phyloP scores from a whole-genome alignment of 2,113 vertebrate genomes.

The Callionymus lyra region DNA sequence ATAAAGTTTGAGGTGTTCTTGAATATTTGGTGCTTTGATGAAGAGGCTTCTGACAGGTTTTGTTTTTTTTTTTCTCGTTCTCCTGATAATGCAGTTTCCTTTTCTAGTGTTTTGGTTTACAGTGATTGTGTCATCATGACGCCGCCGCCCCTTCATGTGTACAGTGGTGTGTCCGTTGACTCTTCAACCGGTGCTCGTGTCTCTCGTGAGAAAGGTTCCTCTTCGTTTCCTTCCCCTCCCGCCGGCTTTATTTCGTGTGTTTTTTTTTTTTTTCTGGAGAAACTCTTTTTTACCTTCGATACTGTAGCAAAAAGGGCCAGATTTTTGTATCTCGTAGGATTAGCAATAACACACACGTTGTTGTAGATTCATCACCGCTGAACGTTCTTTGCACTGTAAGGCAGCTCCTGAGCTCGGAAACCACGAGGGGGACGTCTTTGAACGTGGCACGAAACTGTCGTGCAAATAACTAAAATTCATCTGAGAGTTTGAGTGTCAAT shows the following conservation, averaged over 20 bases:
- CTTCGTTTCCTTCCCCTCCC: too few species aligned
- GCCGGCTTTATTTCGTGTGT: conserved; percentile 17
- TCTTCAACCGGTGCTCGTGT: conserved; percentile 63
- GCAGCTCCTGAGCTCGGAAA: conserved; percentile 40
- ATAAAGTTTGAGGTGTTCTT: conserved; percentile 10
- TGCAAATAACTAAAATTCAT: conserved; percentile 44
- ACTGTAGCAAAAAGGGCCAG: conserved; percentile 65
- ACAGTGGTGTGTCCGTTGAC: conserved; percentile 51
- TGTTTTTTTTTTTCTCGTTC: conserved; percentile 35
- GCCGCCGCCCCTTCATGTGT: conserved; percentile 35
- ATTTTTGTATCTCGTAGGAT: conserved; percentile 66
- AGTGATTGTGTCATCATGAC: conserved; percentile 5
- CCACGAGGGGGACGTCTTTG: conserved; percentile 35
- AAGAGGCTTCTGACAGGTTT: conserved; percentile 21
- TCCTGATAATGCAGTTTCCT: conserved; percentile 20
- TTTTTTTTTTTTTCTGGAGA: conserved; percentile 42
- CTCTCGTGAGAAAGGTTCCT: conserved; percentile 44
- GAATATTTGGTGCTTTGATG: conserved; percentile 51
- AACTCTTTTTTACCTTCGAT: conserved; percentile 62
- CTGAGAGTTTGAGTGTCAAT: too few species aligned
- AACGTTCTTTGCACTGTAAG: conserved; percentile 38
- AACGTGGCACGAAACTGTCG: conserved; percentile 17
- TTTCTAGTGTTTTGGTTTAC: conserved; percentile 20
- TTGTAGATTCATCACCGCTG: conserved; percentile 26
- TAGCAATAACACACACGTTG: conserved; percentile 65